Base-by-base conservation (phyloP, 2,797 vertebrate species). In the Myotis pilosus region DNA sequence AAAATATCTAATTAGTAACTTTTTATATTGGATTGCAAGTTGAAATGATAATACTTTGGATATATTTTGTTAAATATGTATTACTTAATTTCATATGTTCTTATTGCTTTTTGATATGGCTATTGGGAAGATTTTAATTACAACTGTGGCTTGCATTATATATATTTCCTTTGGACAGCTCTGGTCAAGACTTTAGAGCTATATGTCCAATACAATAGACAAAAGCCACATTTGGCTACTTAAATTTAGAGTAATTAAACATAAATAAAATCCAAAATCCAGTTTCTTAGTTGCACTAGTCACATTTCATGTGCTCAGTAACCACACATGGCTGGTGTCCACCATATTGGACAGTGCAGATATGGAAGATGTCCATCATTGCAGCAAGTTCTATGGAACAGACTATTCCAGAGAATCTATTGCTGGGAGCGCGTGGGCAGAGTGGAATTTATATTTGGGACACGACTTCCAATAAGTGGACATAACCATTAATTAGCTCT, bases 221-320 rank as follows among this genome's bases (percentile, higher is more conserved):
- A 38, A 44, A 68, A 74, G 66, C 60, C 22, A 55, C 6, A 25
- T 83, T 57, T 60, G 15, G 7, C 30, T 87, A 74, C 33, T 78
- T 78, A 87, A 74, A 53, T 85, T 79, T 91, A 69, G 91, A 88
- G 94, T 71, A 84, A 84, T 91, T 91, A 83, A 92, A 91, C 49
- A n/a, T 13, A 91, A 87, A 49, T 86, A 62, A 84, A 90, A 87
- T 84, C 62, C 41, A 66, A 91, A 85, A 66, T 78, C 41, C 23
- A 20, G 8, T 90, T 91, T 25, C 64, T 82, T 38, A 51, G 36
- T 57, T 64, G 6, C 53, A 36, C 78, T 23, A 41, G 85, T 51
- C 64, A 76, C 23, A 30, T 38, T 76, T 71, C 57, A 47, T 49
- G 64, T 11, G 78, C 41, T 80, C 68, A 76, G 2, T 30, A 75